Base-by-base conservation (phyloP, 2,113 vertebrate genomes). In the Motacilla alba region DNA sequence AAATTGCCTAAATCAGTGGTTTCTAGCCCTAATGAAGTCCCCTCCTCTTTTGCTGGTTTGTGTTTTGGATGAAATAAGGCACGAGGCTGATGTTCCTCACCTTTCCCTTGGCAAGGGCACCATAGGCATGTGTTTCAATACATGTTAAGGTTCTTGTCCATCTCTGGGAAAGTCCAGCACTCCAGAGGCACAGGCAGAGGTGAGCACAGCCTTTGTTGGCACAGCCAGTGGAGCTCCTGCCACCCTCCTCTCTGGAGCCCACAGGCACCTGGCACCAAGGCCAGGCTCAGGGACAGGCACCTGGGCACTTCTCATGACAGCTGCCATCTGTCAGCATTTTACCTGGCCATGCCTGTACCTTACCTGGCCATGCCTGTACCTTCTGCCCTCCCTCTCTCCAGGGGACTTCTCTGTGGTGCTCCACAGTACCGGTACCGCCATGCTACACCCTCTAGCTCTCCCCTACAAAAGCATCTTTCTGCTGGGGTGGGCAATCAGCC, bases 341-440 rank as follows among this genome's bases (percentile, higher is more conserved):
- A 83, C 67, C 66, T 52, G 44, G 58, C 43, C 63, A 20, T 31
- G 41, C 43, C 55, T 0, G 2, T 3, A 8, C 52, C 26, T 53
- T 28, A 52, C 15, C 26, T 49, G 41, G 56, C 49, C 56, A 15
- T 15, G 22, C 47, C 49, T 50, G 49, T 28, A 14, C 60, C 33
- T 53, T n/a, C 37, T 70, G 73, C 39, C 39, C 49, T 52, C 28
- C 37, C 21, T 26, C 6, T 28, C 37, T 60, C 13, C 89, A 53
- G 72, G 31, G 39, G 21, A 28, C 24, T 62, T 24, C 73, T 44
- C 68, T 47, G 76, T 55, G 59, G 68, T 22, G 55, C 41, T 58
- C 68, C 35, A 5, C 1, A 1, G 39, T 2, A 11, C 35, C 39
- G 68, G 18, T 8, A 26, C 1, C 2, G 60, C 79, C 70, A 41